These are phyloP conservation scores for Acanthisitta chloris DNA, from an alignment of 2,113 vertebrate species.

Conservation along the genomic window DNA sequence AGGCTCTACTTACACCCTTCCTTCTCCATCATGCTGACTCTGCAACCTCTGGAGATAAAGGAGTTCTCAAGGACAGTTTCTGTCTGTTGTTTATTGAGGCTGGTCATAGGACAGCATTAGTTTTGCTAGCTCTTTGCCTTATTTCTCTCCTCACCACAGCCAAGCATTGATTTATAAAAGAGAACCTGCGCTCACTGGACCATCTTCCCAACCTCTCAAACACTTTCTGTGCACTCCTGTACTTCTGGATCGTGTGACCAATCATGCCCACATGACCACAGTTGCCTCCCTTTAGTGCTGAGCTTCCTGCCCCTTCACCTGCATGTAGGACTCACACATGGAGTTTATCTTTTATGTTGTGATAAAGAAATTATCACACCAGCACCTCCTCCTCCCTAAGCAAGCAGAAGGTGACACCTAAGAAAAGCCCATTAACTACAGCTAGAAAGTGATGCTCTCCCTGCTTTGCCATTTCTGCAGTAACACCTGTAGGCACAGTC, in stretches of 20 bases:
- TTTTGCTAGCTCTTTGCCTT: not conserved
- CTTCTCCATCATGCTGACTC: not conserved
- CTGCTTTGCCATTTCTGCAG: not conserved
- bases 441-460: not conserved
- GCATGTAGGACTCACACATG: rapidly evolving
- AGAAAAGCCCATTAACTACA: not conserved
- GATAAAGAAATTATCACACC: not conserved
- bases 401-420: not conserved
- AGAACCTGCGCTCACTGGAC: not conserved
- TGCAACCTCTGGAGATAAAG: not conserved
- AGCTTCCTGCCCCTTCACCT: not conserved
- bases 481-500: not conserved
- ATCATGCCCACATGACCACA: rapidly evolving
- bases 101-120: not conserved
- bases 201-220: not conserved
- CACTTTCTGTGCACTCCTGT: not conserved
- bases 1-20: not conserved
- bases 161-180: not conserved
- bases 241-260: not conserved
- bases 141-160: not conserved
- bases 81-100: not conserved
- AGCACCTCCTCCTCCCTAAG: not conserved
- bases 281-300: not conserved
- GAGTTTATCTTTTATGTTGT: not conserved
- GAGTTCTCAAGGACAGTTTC: not conserved